Conservation (phyloP, 2,797 vertebrate genomes). For the Aplochiton taeniatus region DNA sequence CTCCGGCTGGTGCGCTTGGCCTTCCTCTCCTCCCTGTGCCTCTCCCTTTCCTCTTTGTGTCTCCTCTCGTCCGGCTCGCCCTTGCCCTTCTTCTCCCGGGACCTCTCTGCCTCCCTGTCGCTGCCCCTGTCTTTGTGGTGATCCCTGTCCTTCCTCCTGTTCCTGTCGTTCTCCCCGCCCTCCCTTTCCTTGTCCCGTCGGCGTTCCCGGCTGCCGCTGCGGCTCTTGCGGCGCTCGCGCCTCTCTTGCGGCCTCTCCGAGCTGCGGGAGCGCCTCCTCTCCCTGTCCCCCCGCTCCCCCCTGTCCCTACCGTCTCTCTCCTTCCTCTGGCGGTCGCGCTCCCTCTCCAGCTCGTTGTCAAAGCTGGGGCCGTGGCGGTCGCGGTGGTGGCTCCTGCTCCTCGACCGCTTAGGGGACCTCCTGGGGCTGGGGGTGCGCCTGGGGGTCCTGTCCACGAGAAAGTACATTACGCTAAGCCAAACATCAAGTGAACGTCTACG, state of each 20-base stretch:
- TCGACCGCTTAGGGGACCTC: constrained; percentile 90
- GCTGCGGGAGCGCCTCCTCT: constrained; percentile 83
- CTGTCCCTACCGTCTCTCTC: constrained; percentile 73
- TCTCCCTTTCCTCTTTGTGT: constrained; percentile 81
- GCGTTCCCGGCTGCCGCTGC: constrained; percentile 85
- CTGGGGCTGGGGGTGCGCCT: constrained; percentile 87
- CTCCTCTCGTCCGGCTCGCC: constrained; percentile 81
- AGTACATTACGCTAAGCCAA: background rate
- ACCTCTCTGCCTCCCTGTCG: constrained; percentile 85
- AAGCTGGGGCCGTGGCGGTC: constrained; percentile 90
- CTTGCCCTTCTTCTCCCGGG: constrained; percentile 88
- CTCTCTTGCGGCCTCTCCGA: constrained; percentile 81
- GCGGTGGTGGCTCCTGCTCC: constrained; percentile 92
- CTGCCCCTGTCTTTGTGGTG: constrained; percentile 86
- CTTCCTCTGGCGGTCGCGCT: constrained; percentile 80
- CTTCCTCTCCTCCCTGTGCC: constrained; percentile 87
- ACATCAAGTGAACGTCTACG: background rate
- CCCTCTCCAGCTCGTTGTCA: constrained; percentile 93
- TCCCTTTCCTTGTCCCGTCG: constrained; percentile 84
- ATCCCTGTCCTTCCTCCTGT: constrained; percentile 85
- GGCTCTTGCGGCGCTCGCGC: constrained; percentile 85
- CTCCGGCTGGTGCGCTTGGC: constrained; percentile 87
- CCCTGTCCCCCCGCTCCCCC: constrained; percentile 47
- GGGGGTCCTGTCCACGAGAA: constrained; percentile 79
- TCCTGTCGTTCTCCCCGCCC: constrained; percentile 71